A percentile compares a stretch with the other conserved stretches of the same genome.
These are phyloP conservation scores for Leuciscus idus DNA, from an alignment of 2,113 vertebrate genomes.

Conservation along the genomic window DNA sequence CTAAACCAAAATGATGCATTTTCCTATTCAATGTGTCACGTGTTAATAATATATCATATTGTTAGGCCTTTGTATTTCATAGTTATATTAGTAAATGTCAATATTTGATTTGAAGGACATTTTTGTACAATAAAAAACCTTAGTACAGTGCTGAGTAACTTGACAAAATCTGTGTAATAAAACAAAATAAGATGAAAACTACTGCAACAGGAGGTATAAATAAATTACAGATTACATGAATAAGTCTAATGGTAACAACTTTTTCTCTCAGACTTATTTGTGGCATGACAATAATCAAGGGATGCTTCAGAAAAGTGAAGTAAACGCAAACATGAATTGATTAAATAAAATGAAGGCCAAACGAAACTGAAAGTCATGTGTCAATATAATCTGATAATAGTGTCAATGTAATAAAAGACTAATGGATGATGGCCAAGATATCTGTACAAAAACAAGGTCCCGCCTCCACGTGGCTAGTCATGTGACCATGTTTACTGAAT, in stretches of 20 bases:
- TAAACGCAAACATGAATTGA: neutral
- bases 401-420: neutral
- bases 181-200: neutral
- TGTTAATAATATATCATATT: neutral
- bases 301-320: neutral
- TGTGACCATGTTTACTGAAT: constrained; percentile 72
- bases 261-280: neutral
- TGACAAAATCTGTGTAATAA: neutral
- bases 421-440: neutral
- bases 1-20: neutral
- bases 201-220: neutral
- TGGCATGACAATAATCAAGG: neutral
- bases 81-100: neutral
- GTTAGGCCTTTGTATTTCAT: neutral
- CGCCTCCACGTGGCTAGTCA: constrained; percentile 70
- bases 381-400: constrained; percentile 9
- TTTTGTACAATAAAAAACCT: neutral
- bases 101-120: neutral
- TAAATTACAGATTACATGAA: neutral
- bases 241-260: neutral
- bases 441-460: neutral
- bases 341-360: neutral
- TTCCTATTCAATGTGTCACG: neutral
- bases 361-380: neutral
- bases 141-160: neutral